Base-by-base conservation (phyloP, 2,888 invertebrate species). In the Harpalus rufipes region DNA sequence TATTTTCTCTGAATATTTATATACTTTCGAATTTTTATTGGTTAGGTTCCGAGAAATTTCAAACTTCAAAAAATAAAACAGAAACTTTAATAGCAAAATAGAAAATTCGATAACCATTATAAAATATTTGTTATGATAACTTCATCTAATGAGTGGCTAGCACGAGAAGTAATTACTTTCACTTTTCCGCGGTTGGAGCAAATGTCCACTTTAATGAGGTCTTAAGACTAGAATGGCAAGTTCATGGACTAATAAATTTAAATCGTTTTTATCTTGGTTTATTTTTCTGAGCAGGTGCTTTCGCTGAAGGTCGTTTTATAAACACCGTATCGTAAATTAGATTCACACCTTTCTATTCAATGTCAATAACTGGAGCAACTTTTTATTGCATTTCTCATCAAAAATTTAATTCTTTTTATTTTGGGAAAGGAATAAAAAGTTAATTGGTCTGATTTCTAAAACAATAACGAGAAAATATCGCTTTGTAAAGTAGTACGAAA, bases 171-270 rank as follows among this genome's bases (percentile, higher is more conserved):
- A 72, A 72, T 72, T 74, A 83, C 82, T 83, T 83, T 83, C 82
- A 74, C 74, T 83, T 39, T 39, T 56, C 16, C 16, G 41, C 81
- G 21, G 65, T n/a, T 7, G 7, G n/a, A 32, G 63, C 12, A n/a
- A 58, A 39, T 59, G 82, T 74, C 74, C 61, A 83, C 16, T 39
- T 39, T 72, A 83, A 68, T 58, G 72, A 74, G 82, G 74, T 72
- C 74, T 41, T 25, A 41, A 72, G 39, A 12, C 12, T 16, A 14
- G 68, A 72, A 72, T 72, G 59, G 58, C 74, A 83, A 83, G 82
- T 83, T 83, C 82, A 83, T 41, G 82, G 72, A 82, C 72, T 72
- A 16, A 56, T 82, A 74, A 74, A 81, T 44, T 72, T 72, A 58
- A 7, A 25, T 72, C 44, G 10, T 16, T 12, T 56, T 63, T 32